Evolutionary conservation across 2,797 vertebrate genomes (phyloP).

Genomic region (Bothrops alternatus): DNA sequence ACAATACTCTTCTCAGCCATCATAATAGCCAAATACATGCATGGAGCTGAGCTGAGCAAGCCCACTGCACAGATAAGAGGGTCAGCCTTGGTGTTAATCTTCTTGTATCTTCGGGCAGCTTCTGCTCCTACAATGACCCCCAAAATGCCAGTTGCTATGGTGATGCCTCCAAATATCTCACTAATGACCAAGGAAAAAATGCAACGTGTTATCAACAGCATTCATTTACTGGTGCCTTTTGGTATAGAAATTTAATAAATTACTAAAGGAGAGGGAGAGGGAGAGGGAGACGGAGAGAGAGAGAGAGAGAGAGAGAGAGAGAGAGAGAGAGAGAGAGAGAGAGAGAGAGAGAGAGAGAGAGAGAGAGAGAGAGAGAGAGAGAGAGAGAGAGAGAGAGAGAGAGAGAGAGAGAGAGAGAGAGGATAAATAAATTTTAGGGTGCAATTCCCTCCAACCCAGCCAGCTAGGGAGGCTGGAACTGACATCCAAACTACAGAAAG

Average conservation of each 20-base stretch:
- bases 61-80: constrained; percentile 86
- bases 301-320: too few species aligned
- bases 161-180: constrained; percentile 84
- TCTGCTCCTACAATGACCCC: constrained; percentile 79
- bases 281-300: too few species aligned
- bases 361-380: too few species aligned
- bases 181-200: constrained; percentile 63
- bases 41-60: constrained; percentile 79
- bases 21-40: constrained; percentile 79
- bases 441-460: neutral
- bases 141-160: constrained; percentile 79
- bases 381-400: too few species aligned
- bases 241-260: neutral
- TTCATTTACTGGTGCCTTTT: neutral
- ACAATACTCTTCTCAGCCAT: constrained; percentile 76
- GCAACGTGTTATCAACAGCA: neutral
- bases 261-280: neutral
- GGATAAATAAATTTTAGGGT: neutral
- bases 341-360: too few species aligned
- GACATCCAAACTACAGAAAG: neutral
- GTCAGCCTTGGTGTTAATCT: constrained; percentile 76
- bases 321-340: too few species aligned
- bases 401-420: too few species aligned
- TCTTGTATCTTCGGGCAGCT: constrained; percentile 74
- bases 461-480: neutral